A percentile compares a stretch with the other conserved stretches of the same genome.
Conservation (phyloP, 2,888 invertebrate genomes). For the Himalopsyche anomala region DNA sequence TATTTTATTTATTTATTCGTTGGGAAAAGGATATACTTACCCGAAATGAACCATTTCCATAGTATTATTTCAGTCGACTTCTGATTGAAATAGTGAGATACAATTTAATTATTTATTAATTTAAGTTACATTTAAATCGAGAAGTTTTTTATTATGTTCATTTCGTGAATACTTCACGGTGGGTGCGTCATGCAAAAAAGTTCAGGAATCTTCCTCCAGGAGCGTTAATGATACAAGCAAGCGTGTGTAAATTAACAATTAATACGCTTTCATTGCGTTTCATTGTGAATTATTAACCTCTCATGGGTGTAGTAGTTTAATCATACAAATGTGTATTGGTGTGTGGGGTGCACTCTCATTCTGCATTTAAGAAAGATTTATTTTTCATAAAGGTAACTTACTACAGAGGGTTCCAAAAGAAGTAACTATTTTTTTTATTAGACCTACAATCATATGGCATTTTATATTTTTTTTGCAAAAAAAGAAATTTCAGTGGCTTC, state of each 20-base stretch:
- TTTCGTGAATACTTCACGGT: neutral
- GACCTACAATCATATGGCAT: too few species aligned
- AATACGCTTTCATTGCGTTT: conserved; percentile 62
- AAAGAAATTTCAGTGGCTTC: too few species aligned
- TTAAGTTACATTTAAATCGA: too few species aligned
- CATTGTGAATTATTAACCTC: conserved; percentile 59
- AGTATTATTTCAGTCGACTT: too few species aligned
- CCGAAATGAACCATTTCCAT: too few species aligned
- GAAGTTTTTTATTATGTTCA: too few species aligned
- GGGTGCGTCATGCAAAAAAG: neutral
- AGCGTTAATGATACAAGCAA: conserved; percentile 45
- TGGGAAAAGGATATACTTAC: too few species aligned
- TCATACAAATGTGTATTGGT: conserved; percentile 11
- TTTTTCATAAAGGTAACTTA: conserved; percentile 49
- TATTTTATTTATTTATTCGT: too few species aligned
- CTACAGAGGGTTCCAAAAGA: conserved; percentile 43
- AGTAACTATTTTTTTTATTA: too few species aligned
- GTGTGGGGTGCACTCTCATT: conserved; percentile 44
- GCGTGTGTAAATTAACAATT: conserved; percentile 60
- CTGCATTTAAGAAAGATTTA: conserved; percentile 59
- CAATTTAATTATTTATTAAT: too few species aligned
- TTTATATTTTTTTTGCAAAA: too few species aligned
- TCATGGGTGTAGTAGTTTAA: neutral
- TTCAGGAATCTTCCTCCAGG: neutral
- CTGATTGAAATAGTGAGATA: too few species aligned